phyloP scores from a whole-genome alignment of 37 sponge, comb jelly and placozoan species.

The Haliclona indistincta region DNA sequence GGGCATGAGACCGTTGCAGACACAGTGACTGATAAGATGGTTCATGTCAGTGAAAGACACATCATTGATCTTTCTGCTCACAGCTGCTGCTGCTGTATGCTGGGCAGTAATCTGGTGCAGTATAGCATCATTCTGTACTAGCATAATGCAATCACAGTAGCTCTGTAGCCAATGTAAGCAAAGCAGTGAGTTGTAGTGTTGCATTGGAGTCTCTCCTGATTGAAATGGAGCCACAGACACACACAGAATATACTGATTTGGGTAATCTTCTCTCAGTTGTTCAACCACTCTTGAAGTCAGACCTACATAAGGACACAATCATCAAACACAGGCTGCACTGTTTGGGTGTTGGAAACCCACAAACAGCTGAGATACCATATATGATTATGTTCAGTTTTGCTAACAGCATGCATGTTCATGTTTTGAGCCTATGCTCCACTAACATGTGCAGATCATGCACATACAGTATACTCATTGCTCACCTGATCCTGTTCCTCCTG shows the following conservation, averaged over 20 bases:
- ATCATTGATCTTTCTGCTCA: neutral
- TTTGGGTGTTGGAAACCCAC: no score
- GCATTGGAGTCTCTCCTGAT: constrained; percentile 87
- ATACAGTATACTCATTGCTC: no score
- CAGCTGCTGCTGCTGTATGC: no score
- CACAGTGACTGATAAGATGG: neutral
- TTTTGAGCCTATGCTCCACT: no score
- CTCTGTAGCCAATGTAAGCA: constrained; percentile 60
- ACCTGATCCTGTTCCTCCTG: constrained; percentile 94
- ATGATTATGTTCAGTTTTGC: no score
- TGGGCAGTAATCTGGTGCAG: no score
- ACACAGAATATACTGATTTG: constrained; percentile 51
- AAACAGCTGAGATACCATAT: no score
- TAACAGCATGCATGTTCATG: no score
- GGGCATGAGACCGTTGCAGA: neutral
- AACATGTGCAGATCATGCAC: no score
- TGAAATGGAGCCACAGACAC: constrained; percentile 75
- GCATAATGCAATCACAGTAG: constrained; percentile 67
- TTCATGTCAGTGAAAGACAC: neutral
- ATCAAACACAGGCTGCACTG: neutral
- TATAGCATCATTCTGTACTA: constrained; percentile 74
- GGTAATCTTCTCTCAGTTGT: constrained; percentile 57
- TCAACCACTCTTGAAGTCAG: constrained; percentile 71
- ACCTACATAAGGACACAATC: constrained; percentile 30
- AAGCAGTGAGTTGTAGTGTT: constrained; percentile 86